These are phyloP conservation scores for Bos taurus DNA, from an alignment of 2,113 vertebrate genomes.

Conservation along the genomic window ARS-UCD2.0 NC_037351.1:29475001-29475500, in stretches of 20 bases:
- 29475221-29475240: neutral
- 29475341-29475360: slow-evolving; percentile 29
- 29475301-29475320: neutral
- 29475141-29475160: neutral
- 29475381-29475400: slow-evolving; percentile 7
- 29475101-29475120: neutral
- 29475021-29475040: neutral
- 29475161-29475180: neutral
- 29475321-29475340: neutral
- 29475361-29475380: slow-evolving; percentile 35
- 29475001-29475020: neutral
- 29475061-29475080: neutral
- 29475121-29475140: neutral
- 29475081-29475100: neutral
- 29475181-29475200: neutral
- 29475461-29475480: slow-evolving; percentile 75
- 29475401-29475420: slow-evolving; percentile 60
- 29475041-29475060: neutral
- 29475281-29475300: neutral
- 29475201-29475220: neutral
- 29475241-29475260: neutral
- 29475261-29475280: neutral
- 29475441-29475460: neutral
- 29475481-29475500: slow-evolving; percentile 54
- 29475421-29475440: slow-evolving; percentile 1